Base-by-base conservation (phyloP, 2,888 invertebrate species). In the Smittia sp. region DNA sequence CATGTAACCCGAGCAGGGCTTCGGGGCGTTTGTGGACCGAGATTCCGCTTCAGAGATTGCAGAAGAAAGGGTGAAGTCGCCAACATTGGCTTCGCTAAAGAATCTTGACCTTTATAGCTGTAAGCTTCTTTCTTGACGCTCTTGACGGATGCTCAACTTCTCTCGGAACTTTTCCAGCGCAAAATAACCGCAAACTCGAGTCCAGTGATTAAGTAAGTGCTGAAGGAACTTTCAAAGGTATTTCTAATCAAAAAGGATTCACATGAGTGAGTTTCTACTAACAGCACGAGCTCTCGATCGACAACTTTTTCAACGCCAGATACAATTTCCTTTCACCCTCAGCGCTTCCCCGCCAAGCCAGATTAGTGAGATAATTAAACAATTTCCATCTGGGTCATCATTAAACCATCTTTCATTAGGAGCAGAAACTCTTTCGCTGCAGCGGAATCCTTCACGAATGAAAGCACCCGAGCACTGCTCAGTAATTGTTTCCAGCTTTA, bases 401-500 rank as follows among this genome's bases (percentile, higher is more conserved):
- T 46, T 46, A 46, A 46, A 46, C 11, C 46, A 46, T n/a, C 15
- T 46, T 46, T 15, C 46, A n/a, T 58, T 58, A 22, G 11, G 9
- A 6, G 11, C n/a, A 22, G 22, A 58, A 58, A 58, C n/a, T 15
- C 18, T 46, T 13, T 46, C 18, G 22, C 9, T 22, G 58, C 9
- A 58, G 11, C 18, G 18, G 18, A 58, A 18, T 20, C 32, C 32
- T 3, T 22, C 9, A 58, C 1, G 20, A 20, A 58, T 58, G 18
- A 58, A 22, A 58, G 22, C n/a, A 1, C 20, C 22, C 27, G 32
- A 27, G 63, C n/a, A 63, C 11, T 15, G 67, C 32, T 32, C 27
- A 27, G 25, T 69, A 54, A 69, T 69, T 69, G 69, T 54, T 69
- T 25, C 69, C 25, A 69, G 41, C 27, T 69, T 52, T 69, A 69